These are phyloP conservation scores for Triops longicaudatus DNA, from an alignment of 1,140 invertebrate species.

Conservation along the genomic window DNA sequence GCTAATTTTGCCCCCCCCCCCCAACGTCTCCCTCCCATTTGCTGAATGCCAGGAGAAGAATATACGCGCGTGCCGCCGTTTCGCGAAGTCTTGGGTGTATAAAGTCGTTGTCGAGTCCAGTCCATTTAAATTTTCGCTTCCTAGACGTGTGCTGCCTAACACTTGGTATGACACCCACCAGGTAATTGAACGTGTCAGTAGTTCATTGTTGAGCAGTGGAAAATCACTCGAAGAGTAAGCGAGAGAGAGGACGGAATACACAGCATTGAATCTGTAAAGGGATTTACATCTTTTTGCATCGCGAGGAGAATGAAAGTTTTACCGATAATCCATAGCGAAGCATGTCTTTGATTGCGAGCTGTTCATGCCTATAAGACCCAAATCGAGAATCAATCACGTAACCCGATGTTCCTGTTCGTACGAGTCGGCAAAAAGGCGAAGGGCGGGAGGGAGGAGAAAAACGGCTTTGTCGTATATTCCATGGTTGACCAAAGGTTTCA, in stretches of 20 bases:
- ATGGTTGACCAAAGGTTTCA: background rate
- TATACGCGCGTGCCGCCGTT: no score
- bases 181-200: background rate
- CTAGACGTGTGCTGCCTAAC: background rate
- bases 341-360: background rate
- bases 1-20: background rate
- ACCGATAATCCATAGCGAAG: background rate
- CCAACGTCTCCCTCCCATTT: no score
- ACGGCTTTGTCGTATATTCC: background rate
- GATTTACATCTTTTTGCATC: background rate
- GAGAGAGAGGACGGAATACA: background rate
- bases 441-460: background rate
- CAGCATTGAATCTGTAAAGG: background rate
- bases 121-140: background rate
- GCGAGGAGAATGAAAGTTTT: background rate
- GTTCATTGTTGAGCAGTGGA: background rate
- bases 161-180: background rate
- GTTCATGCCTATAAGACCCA: background rate
- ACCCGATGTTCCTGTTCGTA: background rate
- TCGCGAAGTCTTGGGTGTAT: no score
- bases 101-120: no score
- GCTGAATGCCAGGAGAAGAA: background rate
- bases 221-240: background rate
- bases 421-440: background rate
- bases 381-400: slow-evolving; percentile 7